Conservation (phyloP, 2,113 vertebrate species). For the Irena cyanogastra region DNA sequence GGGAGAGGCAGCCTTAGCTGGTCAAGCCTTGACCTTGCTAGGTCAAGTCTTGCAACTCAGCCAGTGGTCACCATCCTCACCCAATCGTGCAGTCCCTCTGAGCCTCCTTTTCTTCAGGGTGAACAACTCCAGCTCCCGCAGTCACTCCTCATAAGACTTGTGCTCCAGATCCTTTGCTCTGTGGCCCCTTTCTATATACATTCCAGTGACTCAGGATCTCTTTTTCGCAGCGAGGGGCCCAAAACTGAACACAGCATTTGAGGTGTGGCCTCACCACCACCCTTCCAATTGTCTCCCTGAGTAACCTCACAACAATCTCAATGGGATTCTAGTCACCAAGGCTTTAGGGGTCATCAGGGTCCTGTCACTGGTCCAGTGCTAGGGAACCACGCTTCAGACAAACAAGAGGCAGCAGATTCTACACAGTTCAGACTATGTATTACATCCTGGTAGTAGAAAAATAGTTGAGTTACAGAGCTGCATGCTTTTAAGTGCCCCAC, state of each 20-base stretch:
- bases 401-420: background rate
- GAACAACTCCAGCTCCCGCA: background rate
- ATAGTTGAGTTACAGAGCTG: background rate
- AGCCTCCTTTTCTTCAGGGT: background rate
- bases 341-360: background rate
- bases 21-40: too few relatives aligned
- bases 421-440: background rate
- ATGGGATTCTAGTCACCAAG: background rate
- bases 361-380: background rate
- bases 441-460: background rate
- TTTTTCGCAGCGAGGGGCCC: background rate
- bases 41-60: background rate
- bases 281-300: background rate
- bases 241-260: background rate
- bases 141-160: background rate
- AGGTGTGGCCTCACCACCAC: background rate
- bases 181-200: fast-evolving
- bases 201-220: background rate
- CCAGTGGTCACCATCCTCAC: background rate
- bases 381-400: background rate
- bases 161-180: background rate
- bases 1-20: background rate
- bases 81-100: background rate
- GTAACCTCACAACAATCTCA: background rate
- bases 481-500: background rate